phyloP scores from a whole-genome alignment of 2,113 vertebrate species.

The Serilophus lunatus region DNA sequence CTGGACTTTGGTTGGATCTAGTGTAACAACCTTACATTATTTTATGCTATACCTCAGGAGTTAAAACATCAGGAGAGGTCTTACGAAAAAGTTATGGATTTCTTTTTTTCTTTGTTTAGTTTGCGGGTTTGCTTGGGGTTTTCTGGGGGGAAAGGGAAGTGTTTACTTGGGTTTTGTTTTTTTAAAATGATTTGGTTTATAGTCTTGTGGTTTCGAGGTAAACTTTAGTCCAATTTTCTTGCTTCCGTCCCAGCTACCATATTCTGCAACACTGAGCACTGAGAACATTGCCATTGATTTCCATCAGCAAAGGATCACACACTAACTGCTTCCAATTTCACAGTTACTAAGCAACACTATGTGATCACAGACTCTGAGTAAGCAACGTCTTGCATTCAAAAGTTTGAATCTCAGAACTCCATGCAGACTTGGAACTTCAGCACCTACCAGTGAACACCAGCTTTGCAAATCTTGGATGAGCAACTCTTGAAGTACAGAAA shows the following conservation, averaged over 20 bases:
- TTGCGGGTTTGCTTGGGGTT: neutral
- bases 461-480: neutral
- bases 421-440: neutral
- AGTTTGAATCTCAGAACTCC: neutral
- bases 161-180: neutral
- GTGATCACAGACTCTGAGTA: neutral
- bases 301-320: conserved; percentile 43
- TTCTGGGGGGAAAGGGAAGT: rapidly evolving
- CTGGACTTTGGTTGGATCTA: neutral
- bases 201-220: neutral
- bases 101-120: neutral
- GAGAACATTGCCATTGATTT: conserved; percentile 60
- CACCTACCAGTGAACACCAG: neutral
- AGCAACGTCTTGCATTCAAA: neutral
- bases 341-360: conserved; percentile 40
- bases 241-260: neutral
- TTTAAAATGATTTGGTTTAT: neutral
- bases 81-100: rapidly evolving
- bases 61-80: neutral
- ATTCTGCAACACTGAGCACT: neutral
- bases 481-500: neutral
- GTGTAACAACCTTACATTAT: neutral
- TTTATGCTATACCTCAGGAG: neutral
- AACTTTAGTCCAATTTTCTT: neutral
- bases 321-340: conserved; percentile 42